phyloP scores from a whole-genome alignment of 1,140 invertebrate genomes.

The Samia ricini region DNA sequence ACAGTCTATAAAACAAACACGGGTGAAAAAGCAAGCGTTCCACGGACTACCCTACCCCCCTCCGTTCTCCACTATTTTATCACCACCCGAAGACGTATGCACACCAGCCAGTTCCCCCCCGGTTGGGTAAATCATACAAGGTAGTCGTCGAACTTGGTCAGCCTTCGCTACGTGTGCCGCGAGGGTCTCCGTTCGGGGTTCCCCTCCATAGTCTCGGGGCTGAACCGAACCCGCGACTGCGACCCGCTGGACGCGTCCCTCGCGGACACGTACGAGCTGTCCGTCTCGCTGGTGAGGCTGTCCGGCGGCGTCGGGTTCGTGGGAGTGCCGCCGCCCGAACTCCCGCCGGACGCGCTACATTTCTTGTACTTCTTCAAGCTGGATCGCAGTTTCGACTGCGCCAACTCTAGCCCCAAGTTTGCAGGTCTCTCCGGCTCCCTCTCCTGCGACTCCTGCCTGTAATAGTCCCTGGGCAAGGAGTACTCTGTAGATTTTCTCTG shows the following conservation, averaged over 20 bases:
- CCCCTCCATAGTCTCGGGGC: slow-evolving; percentile 82
- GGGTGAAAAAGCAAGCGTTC: slow-evolving; percentile 28
- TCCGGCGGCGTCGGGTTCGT: slow-evolving; percentile 92
- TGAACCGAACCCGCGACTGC: slow-evolving; percentile 86
- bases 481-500: slow-evolving; percentile 72
- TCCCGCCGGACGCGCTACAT: slow-evolving; percentile 71
- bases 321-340: slow-evolving; percentile 85
- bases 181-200: slow-evolving; percentile 42
- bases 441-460: slow-evolving; percentile 79
- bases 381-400: slow-evolving; percentile 82
- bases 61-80: too few relatives aligned
- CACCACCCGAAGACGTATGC: too few relatives aligned
- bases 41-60: slow-evolving; percentile 41
- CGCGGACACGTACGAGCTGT: slow-evolving; percentile 90
- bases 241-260: slow-evolving; percentile 84
- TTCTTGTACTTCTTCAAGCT: slow-evolving; percentile 85
- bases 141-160: slow-evolving; percentile 70
- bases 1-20: slow-evolving; percentile 1
- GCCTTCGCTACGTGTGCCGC: slow-evolving; percentile 72
- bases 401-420: slow-evolving; percentile 82
- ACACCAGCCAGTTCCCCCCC: too few relatives aligned
- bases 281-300: slow-evolving; percentile 87
- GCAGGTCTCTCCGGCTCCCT: slow-evolving; percentile 82
- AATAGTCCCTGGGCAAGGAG: slow-evolving; percentile 60
- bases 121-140: slow-evolving; percentile 62